Conservation (phyloP, 2,113 vertebrate species). For the Ameiurus melas region DNA sequence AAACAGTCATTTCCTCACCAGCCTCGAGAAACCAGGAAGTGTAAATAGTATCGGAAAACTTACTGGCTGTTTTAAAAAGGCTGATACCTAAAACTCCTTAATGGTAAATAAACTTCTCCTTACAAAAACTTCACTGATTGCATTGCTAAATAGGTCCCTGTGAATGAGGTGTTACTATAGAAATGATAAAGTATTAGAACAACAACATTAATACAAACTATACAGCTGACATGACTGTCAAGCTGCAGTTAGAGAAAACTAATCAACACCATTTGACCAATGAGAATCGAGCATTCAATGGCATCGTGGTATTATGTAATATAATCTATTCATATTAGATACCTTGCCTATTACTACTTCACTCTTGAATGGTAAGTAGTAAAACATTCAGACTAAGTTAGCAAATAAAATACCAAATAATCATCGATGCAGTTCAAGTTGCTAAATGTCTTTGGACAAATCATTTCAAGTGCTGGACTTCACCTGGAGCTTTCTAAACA, state of each 20-base stretch:
- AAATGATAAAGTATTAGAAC: not conserved
- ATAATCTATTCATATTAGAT: not conserved
- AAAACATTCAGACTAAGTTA: not conserved
- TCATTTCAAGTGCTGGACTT: not conserved
- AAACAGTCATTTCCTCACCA: not conserved
- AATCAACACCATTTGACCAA: not conserved
- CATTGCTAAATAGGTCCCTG: not conserved
- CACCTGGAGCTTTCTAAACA: constrained; percentile 26
- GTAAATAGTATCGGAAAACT: not conserved
- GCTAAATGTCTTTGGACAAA: constrained; percentile 35
- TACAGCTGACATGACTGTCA: not conserved
- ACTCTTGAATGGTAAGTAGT: not conserved
- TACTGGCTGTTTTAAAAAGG: not conserved
- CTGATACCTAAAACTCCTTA: not conserved
- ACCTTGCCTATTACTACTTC: not conserved
- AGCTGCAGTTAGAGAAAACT: not conserved
- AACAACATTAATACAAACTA: not conserved
- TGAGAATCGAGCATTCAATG: not conserved
- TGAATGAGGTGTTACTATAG: not conserved
- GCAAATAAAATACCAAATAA: not conserved
- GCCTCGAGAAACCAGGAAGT: not conserved
- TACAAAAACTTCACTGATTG: not conserved
- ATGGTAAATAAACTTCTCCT: not conserved
- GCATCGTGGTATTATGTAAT: not conserved
- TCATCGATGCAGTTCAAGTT: constrained; percentile 8